Evolutionary conservation across 2,113 vertebrate species (phyloP).

Genomic region (Globicephala melas): DNA sequence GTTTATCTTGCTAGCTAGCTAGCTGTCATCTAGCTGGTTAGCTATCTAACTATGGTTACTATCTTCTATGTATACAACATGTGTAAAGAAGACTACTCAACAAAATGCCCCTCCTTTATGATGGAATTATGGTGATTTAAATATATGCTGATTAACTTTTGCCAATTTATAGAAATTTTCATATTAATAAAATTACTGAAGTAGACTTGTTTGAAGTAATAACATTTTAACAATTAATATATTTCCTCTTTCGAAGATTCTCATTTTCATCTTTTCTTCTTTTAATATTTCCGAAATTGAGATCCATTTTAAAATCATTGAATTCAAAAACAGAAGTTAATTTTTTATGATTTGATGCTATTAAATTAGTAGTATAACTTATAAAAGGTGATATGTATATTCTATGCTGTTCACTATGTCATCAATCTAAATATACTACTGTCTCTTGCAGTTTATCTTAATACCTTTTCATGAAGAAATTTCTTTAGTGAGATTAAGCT

Average conservation of each 20-base stretch:
- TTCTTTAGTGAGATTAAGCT: background rate
- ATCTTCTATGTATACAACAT: background rate
- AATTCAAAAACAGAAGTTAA: background rate
- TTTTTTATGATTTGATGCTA: background rate
- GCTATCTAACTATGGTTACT: background rate
- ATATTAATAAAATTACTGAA: background rate
- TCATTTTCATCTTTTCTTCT: too few species aligned
- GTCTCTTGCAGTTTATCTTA: background rate
- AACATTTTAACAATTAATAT: background rate
- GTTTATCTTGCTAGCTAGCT: background rate
- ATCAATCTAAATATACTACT: background rate
- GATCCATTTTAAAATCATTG: background rate
- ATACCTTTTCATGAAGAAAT: background rate
- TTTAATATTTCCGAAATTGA: background rate
- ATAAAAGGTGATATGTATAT: background rate
- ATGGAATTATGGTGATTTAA: background rate
- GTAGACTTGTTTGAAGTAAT: background rate
- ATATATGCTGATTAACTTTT: background rate
- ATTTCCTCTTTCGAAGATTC: background rate
- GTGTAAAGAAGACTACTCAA: background rate
- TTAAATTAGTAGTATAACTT: background rate
- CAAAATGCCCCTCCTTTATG: background rate
- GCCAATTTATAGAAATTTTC: background rate
- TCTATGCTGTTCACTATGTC: background rate
- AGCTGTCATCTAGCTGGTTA: background rate